Evolutionary conservation across 2,888 invertebrate species (phyloP).

Genomic region (Cheilosia variabilis): DNA sequence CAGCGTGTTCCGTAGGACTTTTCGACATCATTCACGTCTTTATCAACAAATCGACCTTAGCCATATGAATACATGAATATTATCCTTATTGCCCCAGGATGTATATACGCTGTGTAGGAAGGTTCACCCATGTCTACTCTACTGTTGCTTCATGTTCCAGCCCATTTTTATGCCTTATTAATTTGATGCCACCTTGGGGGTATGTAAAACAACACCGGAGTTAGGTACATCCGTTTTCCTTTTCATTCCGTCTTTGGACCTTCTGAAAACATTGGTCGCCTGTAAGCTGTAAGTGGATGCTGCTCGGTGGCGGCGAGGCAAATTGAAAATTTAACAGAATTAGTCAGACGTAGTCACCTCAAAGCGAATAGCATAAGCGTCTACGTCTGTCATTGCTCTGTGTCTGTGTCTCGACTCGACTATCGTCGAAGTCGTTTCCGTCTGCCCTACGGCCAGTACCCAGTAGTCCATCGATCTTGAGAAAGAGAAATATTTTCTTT

Average conservation of each 20-base stretch:
- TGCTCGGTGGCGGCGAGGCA: background rate
- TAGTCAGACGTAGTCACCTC: slow-evolving; percentile 51
- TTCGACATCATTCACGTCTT: slow-evolving; percentile 41
- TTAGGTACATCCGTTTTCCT: background rate
- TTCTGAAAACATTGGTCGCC: background rate
- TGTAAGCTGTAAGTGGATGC: background rate
- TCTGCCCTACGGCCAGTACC: slow-evolving; percentile 26
- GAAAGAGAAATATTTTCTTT: slow-evolving; percentile 52
- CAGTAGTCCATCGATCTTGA: slow-evolving; percentile 16
- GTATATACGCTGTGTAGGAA: background rate
- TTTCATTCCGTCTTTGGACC: background rate
- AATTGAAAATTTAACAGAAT: slow-evolving; percentile 54
- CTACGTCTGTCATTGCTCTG: slow-evolving; percentile 1
- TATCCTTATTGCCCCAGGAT: background rate
- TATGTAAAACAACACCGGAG: slow-evolving; percentile 23
- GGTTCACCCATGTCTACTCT: background rate
- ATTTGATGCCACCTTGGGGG: slow-evolving; percentile 52
- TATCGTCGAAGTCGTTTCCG: slow-evolving; percentile 18
- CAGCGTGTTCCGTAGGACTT: slow-evolving; percentile 45
- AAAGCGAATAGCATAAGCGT: slow-evolving; percentile 40
- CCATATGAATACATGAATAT: slow-evolving; percentile 46
- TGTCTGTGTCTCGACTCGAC: background rate
- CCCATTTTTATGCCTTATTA: slow-evolving; percentile 57
- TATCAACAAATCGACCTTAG: slow-evolving; percentile 58
- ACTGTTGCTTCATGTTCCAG: slow-evolving; percentile 16